phyloP scores from a whole-genome alignment of 2,113 vertebrate genomes.

The Charadrius vociferus region DNA sequence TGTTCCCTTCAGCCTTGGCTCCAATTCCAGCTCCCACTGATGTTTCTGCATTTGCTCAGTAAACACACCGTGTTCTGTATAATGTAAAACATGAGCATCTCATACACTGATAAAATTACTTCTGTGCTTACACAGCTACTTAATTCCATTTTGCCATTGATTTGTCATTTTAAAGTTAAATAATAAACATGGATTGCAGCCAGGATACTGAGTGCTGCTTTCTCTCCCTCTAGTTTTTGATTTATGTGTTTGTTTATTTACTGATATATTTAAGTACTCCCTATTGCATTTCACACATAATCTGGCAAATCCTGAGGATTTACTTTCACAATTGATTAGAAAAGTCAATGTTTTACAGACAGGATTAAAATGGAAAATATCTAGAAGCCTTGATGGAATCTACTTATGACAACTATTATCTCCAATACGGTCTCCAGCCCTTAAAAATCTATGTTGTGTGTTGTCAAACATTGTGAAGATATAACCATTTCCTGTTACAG shows the following conservation, averaged over 20 bases:
- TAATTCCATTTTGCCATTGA: conserved; percentile 59
- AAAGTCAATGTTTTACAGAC: conserved; percentile 70
- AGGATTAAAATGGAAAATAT: conserved; percentile 72
- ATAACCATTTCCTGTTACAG: not conserved
- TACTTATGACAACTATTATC: conserved; percentile 22
- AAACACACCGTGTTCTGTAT: not conserved
- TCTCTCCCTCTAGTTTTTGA: not conserved
- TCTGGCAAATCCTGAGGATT: conserved; percentile 73
- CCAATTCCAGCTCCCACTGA: not conserved
- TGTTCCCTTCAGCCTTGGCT: not conserved
- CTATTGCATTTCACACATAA: conserved; percentile 64
- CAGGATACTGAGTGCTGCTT: conserved; percentile 1
- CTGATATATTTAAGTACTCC: conserved; percentile 58
- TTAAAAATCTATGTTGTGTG: not conserved
- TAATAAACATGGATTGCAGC: conserved; percentile 56
- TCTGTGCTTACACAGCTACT: conserved; percentile 18
- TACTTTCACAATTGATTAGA: conserved; percentile 74
- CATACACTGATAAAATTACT: conserved; percentile 7
- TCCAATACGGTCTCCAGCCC: not conserved
- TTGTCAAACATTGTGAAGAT: not conserved
- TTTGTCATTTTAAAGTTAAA: conserved; percentile 73
- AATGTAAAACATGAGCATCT: not conserved
- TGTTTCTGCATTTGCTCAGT: not conserved
- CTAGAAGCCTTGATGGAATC: conserved; percentile 46
- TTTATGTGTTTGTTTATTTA: conserved; percentile 67